These are phyloP conservation scores for Himantopus leucocephalus DNA, from an alignment of 2,113 vertebrate species.

Conservation along the genomic window DNA sequence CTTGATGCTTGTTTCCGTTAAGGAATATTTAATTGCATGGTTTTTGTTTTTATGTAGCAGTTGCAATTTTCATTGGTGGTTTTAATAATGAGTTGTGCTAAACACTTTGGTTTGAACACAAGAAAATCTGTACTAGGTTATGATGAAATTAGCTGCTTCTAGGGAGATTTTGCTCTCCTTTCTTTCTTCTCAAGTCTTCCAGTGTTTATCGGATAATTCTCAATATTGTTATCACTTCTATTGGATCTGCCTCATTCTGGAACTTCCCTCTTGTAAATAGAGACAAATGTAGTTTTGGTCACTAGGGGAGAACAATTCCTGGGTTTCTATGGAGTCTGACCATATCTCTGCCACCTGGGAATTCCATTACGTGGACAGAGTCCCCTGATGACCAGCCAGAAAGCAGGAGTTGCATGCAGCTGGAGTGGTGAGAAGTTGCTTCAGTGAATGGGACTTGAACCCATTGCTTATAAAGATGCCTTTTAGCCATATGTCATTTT, in stretches of 20 bases:
- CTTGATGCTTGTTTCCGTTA: neutral
- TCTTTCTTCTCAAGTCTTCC: neutral
- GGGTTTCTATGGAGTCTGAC: neutral
- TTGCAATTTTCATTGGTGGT: neutral
- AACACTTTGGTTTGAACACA: neutral
- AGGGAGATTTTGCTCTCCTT: neutral
- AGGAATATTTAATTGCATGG: neutral
- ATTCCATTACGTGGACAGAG: neutral
- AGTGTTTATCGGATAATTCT: neutral
- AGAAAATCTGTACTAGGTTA: neutral
- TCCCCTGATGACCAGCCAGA: fast-evolving
- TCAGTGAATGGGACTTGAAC: neutral
- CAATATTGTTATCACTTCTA: neutral
- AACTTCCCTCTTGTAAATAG: neutral
- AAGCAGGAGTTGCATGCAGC: neutral
- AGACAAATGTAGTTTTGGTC: neutral
- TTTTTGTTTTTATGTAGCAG: neutral
- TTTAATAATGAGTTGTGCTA: neutral
- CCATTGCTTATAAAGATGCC: neutral
- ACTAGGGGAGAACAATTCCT: neutral
- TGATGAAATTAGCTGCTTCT: neutral
- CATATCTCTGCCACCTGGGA: neutral
- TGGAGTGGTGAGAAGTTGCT: neutral
- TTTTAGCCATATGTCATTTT: neutral
- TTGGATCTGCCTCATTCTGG: neutral